Percentiles rank a stretch among this genome's conserved stretches.
Evolutionary conservation across 2,113 vertebrate genomes (phyloP).

Genomic region (Myiozetetes cayanensis): DNA sequence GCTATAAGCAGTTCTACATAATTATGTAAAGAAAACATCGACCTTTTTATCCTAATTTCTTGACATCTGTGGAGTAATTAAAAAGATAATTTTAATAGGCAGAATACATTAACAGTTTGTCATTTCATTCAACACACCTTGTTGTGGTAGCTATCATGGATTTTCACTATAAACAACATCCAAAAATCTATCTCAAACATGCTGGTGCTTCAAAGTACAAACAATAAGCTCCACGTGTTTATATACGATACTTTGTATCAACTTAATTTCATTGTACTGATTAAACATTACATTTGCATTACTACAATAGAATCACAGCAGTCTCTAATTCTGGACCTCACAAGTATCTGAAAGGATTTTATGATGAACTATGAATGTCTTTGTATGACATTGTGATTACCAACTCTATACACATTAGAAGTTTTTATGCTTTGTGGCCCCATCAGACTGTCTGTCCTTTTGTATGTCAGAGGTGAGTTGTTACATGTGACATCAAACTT

Average conservation of each 20-base stretch:
- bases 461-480: not conserved
- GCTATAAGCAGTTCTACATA: not conserved
- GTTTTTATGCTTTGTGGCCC: not conserved
- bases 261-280: not conserved
- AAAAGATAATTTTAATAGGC: not conserved
- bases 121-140: not conserved
- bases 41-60: not conserved
- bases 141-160: not conserved
- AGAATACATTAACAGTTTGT: not conserved
- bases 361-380: not conserved
- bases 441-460: not conserved
- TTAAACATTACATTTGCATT: not conserved
- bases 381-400: not conserved
- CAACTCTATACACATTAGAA: not conserved
- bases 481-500: not conserved
- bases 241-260: not conserved
- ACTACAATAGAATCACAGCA: not conserved
- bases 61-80: not conserved
- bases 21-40: not conserved
- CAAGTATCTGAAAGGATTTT: not conserved
- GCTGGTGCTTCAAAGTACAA: not conserved
- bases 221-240: not conserved
- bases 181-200: not conserved
- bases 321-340: not conserved
- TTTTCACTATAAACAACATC: not conserved